Evolutionary conservation across 2,888 invertebrate genomes (phyloP), one percentile per base, ranked within the genome.

Genomic region (Tenthredo notha): DNA sequence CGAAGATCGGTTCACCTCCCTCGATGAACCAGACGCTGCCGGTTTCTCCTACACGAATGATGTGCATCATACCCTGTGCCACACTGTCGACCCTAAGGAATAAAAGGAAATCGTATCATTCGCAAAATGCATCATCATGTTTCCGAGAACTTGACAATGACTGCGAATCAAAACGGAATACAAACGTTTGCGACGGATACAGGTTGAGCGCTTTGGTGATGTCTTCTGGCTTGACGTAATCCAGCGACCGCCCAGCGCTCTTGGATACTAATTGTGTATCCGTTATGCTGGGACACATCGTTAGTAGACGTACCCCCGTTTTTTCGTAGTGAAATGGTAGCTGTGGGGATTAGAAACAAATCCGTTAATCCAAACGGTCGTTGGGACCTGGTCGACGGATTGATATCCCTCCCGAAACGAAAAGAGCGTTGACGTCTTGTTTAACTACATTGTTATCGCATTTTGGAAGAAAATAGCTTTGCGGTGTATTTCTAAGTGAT

Each of bases 221-320:
- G 1, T 87, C 87, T 6, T 90, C 89, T 54, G 89, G 88, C 33
- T 90, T 91, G 15, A 90, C 74, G 47, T 89, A 85, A 37, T 89
- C 89, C 67, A 91, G 86, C 37, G 86, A 87, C 70, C 90, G 90
- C 61, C 85, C 86, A 7, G 84, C 61, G 0, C 86, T 72, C 3
- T 88, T 88, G 0, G 85, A 88, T 21, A 92, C 88, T 82, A 92
- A 86, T 4, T 88, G 88, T 1, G 93, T 93, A 61, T 90, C 86
- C 1, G 93, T 93, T 21, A 93, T 89, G 15, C 93, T 93, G 0
- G 93, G 92, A 86, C 94, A 93, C 61, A 94, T 88, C 18, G 91
- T 90, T 7, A 93, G 89, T 77, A 94, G 92, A 21, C 94, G 89
- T 1, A 94, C 90, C 3, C 93, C 93, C 1, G 91, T 92, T 40